Base-by-base conservation (phyloP, 2,888 invertebrate genomes). In the Chaetogeoica ovagalla region DNA sequence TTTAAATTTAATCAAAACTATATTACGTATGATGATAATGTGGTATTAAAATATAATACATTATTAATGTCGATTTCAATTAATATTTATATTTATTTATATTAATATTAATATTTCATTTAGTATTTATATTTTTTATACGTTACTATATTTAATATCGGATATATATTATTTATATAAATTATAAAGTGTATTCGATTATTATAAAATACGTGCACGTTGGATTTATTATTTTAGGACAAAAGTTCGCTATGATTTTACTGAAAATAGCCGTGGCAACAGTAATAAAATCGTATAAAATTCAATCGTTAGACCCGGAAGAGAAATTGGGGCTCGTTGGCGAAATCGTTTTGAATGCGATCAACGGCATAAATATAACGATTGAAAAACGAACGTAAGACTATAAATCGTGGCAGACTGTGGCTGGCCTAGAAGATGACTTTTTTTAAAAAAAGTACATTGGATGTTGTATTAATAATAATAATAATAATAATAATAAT, bases 271-370 rank as follows among this genome's bases (percentile, higher is more conserved):
- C 87, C 11, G 82, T 89, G 55, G 84, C 88, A 0, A 84, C 85
- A 3, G 83, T 89, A 2, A 83, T 89, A 5, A 85, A 86, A 60
- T 84, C 86, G 11, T 89, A 86, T 82, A 83, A 83, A 68, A 85
- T 89, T 15, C 85, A 85, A 81, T 85, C 88, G 0, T 72, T 86
- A 8, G 86, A 88, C 83, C 84, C 83, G 6, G 85, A 86, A 60
- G 86, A 87, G 17, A 86, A 88, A 71, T 84, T 89, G 39, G 84
- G 85, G 23, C 86, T 89, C 15, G 84, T 86, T 3, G 86, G 86
- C 0, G 88, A 88, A 81, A 84, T 89, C 15, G 88, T 89, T n/a
- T 84, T 89, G 11, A 73, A 65, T 15, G 82, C 82, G 11, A 52
- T 69, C n/a, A 71, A 75, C 21, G 83, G 83, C n/a, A 73, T 83